phyloP scores from a whole-genome alignment of 2,797 vertebrate genomes.

The Rhabdophis nuchalis region DNA sequence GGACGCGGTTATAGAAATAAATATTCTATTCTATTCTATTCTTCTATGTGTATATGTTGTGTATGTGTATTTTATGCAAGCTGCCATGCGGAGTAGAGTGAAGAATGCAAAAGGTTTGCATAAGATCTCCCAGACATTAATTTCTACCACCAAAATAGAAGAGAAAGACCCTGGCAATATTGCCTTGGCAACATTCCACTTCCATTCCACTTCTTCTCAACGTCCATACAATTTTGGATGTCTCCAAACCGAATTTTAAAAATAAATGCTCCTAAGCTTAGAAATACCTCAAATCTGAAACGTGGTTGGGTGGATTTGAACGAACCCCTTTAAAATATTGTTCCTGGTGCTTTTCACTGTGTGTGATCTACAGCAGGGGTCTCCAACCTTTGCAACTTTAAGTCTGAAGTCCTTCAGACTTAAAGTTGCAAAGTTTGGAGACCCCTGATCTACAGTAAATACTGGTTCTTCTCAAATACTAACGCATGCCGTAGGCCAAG shows the following conservation, averaged over 20 bases:
- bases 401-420: no score
- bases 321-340: conserved; percentile 6
- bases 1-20: no score
- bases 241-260: not conserved
- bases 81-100: not conserved
- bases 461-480: conserved; percentile 1
- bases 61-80: not conserved
- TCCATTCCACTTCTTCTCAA: not conserved
- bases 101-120: not conserved
- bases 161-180: not conserved
- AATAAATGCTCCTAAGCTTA: not conserved
- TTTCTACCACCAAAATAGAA: not conserved
- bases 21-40: no score
- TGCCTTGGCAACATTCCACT: not conserved
- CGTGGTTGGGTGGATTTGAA: conserved; percentile 3
- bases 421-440: no score
- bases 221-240: not conserved
- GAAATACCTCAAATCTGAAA: conserved; percentile 19
- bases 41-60: not conserved
- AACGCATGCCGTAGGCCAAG: conserved; percentile 10
- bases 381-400: no score
- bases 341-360: not conserved
- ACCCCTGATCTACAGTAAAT: not conserved
- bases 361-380: no score
- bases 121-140: not conserved